Evolutionary conservation across 1,140 invertebrate genomes (phyloP).

Genomic region (Arctopsyche grandis): DNA sequence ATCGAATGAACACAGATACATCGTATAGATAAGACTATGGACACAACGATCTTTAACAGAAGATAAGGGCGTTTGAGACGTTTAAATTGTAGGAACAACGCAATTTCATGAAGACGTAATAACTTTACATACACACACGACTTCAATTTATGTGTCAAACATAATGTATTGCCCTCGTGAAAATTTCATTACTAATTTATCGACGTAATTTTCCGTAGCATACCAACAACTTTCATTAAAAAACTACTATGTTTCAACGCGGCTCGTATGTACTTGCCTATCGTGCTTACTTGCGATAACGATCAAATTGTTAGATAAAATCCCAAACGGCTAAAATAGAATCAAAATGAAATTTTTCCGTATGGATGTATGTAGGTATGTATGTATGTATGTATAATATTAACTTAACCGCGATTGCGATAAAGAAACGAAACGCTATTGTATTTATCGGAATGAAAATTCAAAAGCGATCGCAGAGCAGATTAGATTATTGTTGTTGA

Average conservation of each 20-base stretch:
- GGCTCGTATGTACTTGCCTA: not conserved
- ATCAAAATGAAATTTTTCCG: constrained; percentile 16
- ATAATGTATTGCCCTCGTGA: not conserved
- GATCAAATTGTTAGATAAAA: constrained; percentile 2
- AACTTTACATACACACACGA: constrained; percentile 20
- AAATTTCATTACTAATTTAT: constrained; percentile 3
- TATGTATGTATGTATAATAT: not conserved
- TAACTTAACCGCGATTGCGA: not conserved
- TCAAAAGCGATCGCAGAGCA: not conserved
- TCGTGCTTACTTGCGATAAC: not conserved
- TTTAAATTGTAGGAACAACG: constrained; percentile 42
- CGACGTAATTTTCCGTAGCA: not conserved
- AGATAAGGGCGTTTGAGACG: constrained; percentile 40
- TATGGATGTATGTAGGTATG: not conserved
- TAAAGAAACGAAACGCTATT: constrained; percentile 3
- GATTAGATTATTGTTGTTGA: constrained; percentile 3
- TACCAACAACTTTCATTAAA: not conserved
- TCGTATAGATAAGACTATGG: constrained; percentile 38
- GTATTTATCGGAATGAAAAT: not conserved
- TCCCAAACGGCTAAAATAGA: constrained; percentile 18
- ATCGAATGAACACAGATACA: constrained; percentile 45
- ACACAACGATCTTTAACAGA: constrained; percentile 38
- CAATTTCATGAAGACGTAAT: constrained; percentile 34
- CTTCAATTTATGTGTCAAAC: constrained; percentile 32
- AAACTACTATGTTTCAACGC: not conserved